Conservation (phyloP, 2,113 vertebrate species). For the Euleptes europaea region DNA sequence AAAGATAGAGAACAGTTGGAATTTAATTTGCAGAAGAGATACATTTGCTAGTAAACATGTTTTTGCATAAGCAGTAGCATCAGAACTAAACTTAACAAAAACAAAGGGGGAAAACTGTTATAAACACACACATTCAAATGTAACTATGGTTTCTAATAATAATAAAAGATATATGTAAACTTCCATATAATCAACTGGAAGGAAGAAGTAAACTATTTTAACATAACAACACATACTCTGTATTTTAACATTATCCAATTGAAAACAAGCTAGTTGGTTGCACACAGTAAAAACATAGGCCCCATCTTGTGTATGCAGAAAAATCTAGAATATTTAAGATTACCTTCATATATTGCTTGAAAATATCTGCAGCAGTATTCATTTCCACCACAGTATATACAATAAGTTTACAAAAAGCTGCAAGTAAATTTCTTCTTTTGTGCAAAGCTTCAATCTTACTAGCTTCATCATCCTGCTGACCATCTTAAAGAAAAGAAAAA, state of each 20-base stretch:
- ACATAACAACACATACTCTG: not conserved
- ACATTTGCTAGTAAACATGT: not conserved
- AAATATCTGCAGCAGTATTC: slow-evolving; percentile 96
- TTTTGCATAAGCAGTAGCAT: not conserved
- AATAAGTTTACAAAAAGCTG: slow-evolving; percentile 98
- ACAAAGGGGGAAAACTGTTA: not conserved
- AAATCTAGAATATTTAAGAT: slow-evolving; percentile 28
- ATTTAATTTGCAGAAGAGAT: not conserved
- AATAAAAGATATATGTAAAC: not conserved
- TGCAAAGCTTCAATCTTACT: slow-evolving; percentile 98
- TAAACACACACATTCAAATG: not conserved
- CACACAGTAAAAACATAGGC: not conserved
- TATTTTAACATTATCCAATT: not conserved
- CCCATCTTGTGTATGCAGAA: not conserved
- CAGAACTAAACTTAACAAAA: not conserved
- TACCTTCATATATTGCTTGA: slow-evolving; percentile 99
- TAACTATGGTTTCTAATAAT: not conserved
- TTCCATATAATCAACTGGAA: not conserved
- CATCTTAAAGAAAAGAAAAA: slow-evolving; percentile 78
- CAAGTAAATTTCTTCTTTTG: slow-evolving; percentile 96
- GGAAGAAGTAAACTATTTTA: not conserved
- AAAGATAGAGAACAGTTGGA: slow-evolving; percentile 21
- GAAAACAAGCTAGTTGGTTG: not conserved
- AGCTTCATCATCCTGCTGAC: slow-evolving; percentile 97
- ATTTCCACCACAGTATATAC: slow-evolving; percentile 99